Conservation (phyloP, 2,888 invertebrate species). For the Latrodectus hesperus region DNA sequence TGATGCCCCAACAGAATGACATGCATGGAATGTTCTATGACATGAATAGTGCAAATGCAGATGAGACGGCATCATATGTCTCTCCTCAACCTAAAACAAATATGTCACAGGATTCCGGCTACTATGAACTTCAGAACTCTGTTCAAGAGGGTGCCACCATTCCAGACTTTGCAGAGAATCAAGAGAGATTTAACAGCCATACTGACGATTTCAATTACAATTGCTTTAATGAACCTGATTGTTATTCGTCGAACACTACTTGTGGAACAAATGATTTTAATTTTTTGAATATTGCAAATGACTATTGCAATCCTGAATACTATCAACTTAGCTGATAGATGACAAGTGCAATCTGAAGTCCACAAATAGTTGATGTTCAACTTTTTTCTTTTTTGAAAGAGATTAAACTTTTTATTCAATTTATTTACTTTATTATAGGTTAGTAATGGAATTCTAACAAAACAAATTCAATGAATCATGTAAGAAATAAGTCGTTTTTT, state of each 20-base stretch:
- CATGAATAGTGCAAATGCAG: conserved; percentile 64
- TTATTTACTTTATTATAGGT: no score
- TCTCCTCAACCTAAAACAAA: conserved; percentile 54
- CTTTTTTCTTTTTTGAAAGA: no score
- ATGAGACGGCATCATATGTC: conserved; percentile 44
- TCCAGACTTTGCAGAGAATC: conserved; percentile 45
- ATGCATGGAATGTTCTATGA: conserved; percentile 64
- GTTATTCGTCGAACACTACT: conserved; percentile 49
- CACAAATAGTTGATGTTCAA: no score
- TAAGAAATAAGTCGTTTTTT: no score
- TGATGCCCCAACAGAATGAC: conserved; percentile 44
- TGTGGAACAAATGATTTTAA: conserved; percentile 83
- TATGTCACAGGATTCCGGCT: conserved; percentile 61
- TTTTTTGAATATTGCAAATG: conserved; percentile 93
- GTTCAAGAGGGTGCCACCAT: conserved; percentile 49
- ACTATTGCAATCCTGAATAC: conserved; percentile 90
- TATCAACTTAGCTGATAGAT: conserved; percentile 82
- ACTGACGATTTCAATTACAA: conserved; percentile 56
- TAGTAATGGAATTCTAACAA: no score
- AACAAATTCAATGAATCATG: no score
- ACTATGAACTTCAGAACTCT: conserved; percentile 60
- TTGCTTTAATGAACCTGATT: conserved; percentile 50
- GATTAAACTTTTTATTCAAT: no score
- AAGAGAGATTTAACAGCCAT: conserved; percentile 50
- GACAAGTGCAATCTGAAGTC: no score